phyloP scores from a whole-genome alignment of 2,113 vertebrate species.

The Talpa occidentalis region DNA sequence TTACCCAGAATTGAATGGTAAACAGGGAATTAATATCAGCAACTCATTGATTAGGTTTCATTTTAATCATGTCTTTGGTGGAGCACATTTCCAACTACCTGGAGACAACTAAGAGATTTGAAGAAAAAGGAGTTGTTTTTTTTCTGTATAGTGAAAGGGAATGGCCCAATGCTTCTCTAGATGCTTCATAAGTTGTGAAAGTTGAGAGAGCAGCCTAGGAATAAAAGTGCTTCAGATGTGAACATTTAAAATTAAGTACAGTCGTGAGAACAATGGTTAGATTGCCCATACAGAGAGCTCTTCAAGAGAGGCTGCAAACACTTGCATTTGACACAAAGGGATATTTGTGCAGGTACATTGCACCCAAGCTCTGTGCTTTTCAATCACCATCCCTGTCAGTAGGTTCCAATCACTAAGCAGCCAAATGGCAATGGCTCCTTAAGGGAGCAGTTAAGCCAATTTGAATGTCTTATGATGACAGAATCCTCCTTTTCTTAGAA shows the following conservation, averaged over 20 bases:
- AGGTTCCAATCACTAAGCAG: constrained; percentile 28
- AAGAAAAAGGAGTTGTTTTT: neutral
- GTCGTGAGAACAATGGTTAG: constrained; percentile 36
- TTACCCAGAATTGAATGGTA: neutral
- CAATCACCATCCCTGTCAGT: neutral
- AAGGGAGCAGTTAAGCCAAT: constrained; percentile 32
- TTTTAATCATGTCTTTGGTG: neutral
- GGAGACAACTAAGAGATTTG: neutral
- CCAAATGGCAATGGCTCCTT: constrained; percentile 57
- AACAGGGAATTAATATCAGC: neutral
- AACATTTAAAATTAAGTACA: constrained; percentile 39
- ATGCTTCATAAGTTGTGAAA: neutral
- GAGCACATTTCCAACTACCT: neutral
- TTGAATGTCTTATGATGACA: constrained; percentile 50
- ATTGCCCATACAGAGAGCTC: constrained; percentile 18
- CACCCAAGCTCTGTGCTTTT: neutral
- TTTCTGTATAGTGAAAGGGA: neutral
- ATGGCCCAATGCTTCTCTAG: neutral
- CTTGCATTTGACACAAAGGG: neutral
- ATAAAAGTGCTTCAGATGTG: neutral
- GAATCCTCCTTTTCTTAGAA: neutral
- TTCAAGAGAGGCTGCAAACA: neutral
- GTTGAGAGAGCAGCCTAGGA: neutral
- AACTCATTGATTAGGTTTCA: neutral
- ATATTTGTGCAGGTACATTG: constrained; percentile 28